Base-by-base conservation (phyloP, 1,140 invertebrate species). In the Caenorhabditis latens region DNA sequence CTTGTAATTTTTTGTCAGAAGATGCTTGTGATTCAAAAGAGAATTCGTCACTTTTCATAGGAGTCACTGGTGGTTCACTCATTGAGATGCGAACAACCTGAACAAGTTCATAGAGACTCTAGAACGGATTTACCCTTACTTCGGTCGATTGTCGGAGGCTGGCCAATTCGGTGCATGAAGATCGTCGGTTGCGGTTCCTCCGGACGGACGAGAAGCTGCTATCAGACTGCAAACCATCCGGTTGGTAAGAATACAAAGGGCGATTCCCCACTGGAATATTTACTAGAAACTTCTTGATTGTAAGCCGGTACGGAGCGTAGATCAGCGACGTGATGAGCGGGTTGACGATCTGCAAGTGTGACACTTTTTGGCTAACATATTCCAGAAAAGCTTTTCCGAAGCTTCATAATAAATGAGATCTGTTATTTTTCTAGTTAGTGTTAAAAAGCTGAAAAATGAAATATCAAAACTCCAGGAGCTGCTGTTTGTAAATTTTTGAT, bases 271-370 rank as follows among this genome's bases (percentile, higher is more conserved):
- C 91, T 19, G 91, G 91, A 61, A 92, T 88, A 71, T 92, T 91
- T 48, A 92, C 89, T n/a, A 92, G 75, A n/a, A 92, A 88, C 50
- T 87, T 86, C 75, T 92, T 92, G 57, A 92, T 88, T 0, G 91
- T 90, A 50, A 90, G 43, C 11, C 91, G 85, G 85, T 92, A 92
- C 2, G 92, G 92, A n/a, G 91, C 90, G 63, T 92, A 92, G 82
- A 92, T 92, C 5, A 92, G 83, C 8, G 92, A 85, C 11, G 91
- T 92, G 84, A 92, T 92, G 16, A 92, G 87, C n/a, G 91, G 91
- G 82, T 92, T 92, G 8, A 92, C 88, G 24, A 92, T 92, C 91
- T 91, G 63, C 63, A 88, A 75, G 1, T 53, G 14, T 3, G 40
- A 42, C 8, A 42, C 6, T 58, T 58, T n/a, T 19, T 7, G 14